Percentiles rank a stretch among this genome's conserved stretches.
Conservation (phyloP, 1,140 invertebrate genomes). For the Drosophila rufa region DNA sequence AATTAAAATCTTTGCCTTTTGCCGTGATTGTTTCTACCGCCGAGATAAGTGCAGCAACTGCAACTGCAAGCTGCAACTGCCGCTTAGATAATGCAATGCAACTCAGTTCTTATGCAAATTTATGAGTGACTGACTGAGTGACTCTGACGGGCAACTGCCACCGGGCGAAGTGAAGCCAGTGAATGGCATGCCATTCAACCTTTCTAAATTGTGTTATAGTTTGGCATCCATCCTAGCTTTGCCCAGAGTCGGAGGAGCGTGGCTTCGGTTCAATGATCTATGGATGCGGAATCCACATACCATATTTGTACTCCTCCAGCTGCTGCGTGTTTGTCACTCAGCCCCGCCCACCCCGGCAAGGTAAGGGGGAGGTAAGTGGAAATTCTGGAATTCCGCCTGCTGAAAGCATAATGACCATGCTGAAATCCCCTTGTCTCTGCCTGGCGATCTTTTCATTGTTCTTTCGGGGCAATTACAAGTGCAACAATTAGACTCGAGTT, state of each 20-base stretch:
- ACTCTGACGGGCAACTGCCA: conserved; percentile 61
- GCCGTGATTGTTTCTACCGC: conserved; percentile 67
- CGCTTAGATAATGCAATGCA: conserved; percentile 77
- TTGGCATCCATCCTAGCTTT: conserved; percentile 38
- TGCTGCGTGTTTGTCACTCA: conserved; percentile 52
- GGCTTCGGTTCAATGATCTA: conserved; percentile 62
- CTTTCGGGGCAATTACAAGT: conserved; percentile 36
- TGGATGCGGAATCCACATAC: conserved; percentile 9
- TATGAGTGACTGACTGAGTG: conserved; percentile 74
- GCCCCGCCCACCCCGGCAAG: conserved; percentile 49
- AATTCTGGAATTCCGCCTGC: conserved; percentile 34
- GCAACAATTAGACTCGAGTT: conserved; percentile 32
- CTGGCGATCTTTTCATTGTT: conserved; percentile 34
- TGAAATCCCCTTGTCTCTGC: conserved; percentile 37
- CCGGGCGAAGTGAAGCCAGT: conserved; percentile 39
- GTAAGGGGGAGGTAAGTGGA: background rate
- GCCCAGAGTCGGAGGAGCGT: background rate
- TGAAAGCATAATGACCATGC: conserved; percentile 48
- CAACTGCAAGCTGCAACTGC: conserved; percentile 36
- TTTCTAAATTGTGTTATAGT: conserved; percentile 77
- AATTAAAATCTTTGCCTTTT: conserved; percentile 74
- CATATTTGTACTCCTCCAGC: conserved; percentile 16
- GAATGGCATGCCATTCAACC: conserved; percentile 79
- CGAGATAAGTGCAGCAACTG: conserved; percentile 61
- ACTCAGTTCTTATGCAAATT: conserved; percentile 75